Evolutionary conservation across 2,888 invertebrate genomes (phyloP), one percentile per base, ranked within the genome.

Genomic region (Agriotes lineatus): DNA sequence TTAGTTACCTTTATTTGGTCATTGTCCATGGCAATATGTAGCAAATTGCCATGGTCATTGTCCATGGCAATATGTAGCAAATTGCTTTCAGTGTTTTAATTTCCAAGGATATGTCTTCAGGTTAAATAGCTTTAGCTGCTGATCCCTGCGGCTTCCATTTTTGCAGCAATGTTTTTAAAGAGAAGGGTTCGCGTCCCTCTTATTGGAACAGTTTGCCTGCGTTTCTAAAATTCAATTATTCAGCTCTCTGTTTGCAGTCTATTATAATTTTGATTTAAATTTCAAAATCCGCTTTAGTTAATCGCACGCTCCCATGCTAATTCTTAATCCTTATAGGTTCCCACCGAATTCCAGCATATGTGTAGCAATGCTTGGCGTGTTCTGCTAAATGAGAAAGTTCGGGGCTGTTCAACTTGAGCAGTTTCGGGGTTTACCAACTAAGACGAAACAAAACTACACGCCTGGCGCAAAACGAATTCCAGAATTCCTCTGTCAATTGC

Each of bases 401-500:
- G 9, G 45, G 50, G 50, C 52, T 61, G 48, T 39, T 50, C 48
- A 52, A 61, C 61, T 61, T 61, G 14, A 59, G 19, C 61, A 50
- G 61, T 52, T 61, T 37, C 50, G 18, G 48, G 50, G 39, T 61
- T 61, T 61, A 52, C 37, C 50, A 48, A 48, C 16, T 61, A 61
- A 61, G 61, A 61, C 50, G 61, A 50, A 61, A 61, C 61, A 61
- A 61, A 61, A 61, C 61, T 59, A 59, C 45, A 19, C 18, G 52
- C 45, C 44, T 33, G 35, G 45, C 33, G 45, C 45, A 33, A 45
- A 59, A 59, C 59, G 25, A 59, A 59, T 59, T 59, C 45, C 19
- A 33, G 45, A 59, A 59, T 45, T 59, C 45, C 59, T 10, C 59
- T 59, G 59, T 59, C 59, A 45, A 59, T 59, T 59, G 45, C 59